Base-by-base conservation (phyloP, 2,797 vertebrate species). In the Amblyraja radiata region DNA sequence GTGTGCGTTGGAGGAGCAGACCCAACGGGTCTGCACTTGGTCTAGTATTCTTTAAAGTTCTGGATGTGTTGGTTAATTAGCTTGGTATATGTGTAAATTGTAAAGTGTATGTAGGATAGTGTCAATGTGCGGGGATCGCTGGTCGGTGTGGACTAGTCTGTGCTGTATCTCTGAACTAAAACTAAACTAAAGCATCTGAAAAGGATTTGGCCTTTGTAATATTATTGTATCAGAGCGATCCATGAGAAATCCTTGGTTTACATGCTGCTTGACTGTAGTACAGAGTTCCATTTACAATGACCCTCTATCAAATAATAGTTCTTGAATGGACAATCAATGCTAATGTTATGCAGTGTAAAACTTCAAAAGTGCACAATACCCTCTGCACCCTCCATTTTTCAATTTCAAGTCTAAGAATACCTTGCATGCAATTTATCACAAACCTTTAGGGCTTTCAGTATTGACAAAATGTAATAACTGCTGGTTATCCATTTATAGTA, bases 401-500 rank as follows among this genome's bases (percentile, higher is more conserved):
- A 88, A n/a, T 68, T 68, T 32, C 16, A 68, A 68, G 14, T 10
- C 63, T 9, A 88, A 88, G 84, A 88, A 68, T 88, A 68, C 65
- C 63, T 88, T 88, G 63, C 39, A 92, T 25, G 36, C 46, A 58
- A 92, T 91, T 74, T 73, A 91, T 91, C 90, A 91, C 9, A 91
- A 91, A 54, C 71, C 71, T 76, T 92, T 54, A 25, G 90, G 23
- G 39, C 71, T 92, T 92, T 92, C 13, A 63, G 54, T 74, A 92
- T 92, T 74, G 90, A 92, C 90, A 92, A 54, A 92, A 92, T 92
- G 68, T 92, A 92, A 92, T 92, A 76, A 74, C 90, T 76, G 90
- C 32, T 39, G 36, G 71, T 92, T 76, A 58, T 25, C 21, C 36
- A 73, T 92, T 91, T 91, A 74, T 54, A 23, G 90, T 91, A 71